phyloP scores from a whole-genome alignment of 2,113 vertebrate genomes.

The Lamprologus ornatipinnis region DNA sequence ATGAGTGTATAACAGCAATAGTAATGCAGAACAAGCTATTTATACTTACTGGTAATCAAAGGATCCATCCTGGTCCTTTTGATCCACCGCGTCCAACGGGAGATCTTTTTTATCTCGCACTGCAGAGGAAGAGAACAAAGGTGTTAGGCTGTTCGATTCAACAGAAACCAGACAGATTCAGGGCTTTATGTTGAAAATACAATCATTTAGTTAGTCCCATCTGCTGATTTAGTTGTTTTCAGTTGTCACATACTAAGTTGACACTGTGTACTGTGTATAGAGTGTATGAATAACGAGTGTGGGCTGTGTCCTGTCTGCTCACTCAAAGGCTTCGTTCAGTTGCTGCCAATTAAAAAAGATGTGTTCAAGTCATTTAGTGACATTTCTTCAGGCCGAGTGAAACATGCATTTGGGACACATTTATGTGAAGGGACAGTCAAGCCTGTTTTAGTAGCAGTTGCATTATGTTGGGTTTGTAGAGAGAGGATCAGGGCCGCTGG shows the following conservation, averaged over 20 bases:
- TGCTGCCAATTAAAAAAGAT: neutral
- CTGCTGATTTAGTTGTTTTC: neutral
- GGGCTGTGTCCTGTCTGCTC: neutral
- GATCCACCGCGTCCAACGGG: conserved; percentile 84
- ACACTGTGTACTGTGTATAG: neutral
- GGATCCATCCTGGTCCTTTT: conserved; percentile 91
- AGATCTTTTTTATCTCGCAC: conserved; percentile 94
- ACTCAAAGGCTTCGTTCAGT: neutral
- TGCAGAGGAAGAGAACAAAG: conserved; percentile 26
- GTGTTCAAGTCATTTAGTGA: neutral
- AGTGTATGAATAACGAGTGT: neutral
- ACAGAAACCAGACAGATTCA: neutral
- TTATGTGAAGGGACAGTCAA: neutral
- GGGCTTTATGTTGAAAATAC: neutral
- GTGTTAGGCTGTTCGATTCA: neutral
- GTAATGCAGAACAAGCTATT: neutral
- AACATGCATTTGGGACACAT: neutral
- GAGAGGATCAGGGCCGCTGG: neutral
- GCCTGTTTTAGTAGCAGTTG: neutral
- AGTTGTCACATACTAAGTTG: neutral
- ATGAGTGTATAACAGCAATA: neutral
- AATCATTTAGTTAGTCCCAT: neutral
- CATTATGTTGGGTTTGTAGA: neutral
- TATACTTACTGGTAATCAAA: conserved; percentile 91
- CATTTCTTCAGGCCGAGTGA: neutral